Base-by-base conservation (phyloP, 1,140 invertebrate genomes). In the Diabrotica virgifera region DNA sequence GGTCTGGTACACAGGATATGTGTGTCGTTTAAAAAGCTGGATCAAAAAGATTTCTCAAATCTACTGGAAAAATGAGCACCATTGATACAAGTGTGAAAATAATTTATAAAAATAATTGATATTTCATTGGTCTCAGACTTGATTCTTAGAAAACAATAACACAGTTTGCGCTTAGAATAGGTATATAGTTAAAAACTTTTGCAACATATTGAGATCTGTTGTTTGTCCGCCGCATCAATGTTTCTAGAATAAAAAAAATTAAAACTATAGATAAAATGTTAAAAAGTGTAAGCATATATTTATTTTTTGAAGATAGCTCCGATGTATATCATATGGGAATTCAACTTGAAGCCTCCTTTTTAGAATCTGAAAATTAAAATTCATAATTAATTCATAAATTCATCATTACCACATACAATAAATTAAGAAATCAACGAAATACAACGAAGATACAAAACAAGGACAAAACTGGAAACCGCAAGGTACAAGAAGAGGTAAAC, bases 331-430 rank as follows among this genome's bases (percentile, higher is more conserved):
- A 51, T n/a, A 10, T 51, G 57, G n/a, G 14, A 58, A 78, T 82
- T 83, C 81, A 82, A 74, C 81, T 82, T 60, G 81, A 82, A 70
- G 81, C 67, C 58, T 74, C 81, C 62, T 83, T 83, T 72, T 82
- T 82, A 40, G 80, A 82, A 74, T 82, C 82, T 83, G 72, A 61
- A 81, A 74, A 57, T 55, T 13, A 4, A 6, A 58, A 12, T n/a
- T n/a, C n/a, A n/a, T n/a, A n/a, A n/a, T n/a, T n/a, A n/a, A n/a
- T n/a, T n/a, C n/a, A n/a, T n/a, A n/a, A n/a, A n/a, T n/a, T n/a
- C n/a, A n/a, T n/a, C n/a, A n/a, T n/a, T n/a, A n/a, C n/a, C n/a
- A n/a, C n/a, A n/a, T n/a, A n/a, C n/a, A n/a, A n/a, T n/a, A n/a
- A n/a, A n/a, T n/a, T n/a, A n/a, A n/a, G n/a, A n/a, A n/a, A n/a